These are phyloP conservation scores for Polydrusus tereticollis DNA, from an alignment of 2,888 invertebrate species.

Conservation along the genomic window DNA sequence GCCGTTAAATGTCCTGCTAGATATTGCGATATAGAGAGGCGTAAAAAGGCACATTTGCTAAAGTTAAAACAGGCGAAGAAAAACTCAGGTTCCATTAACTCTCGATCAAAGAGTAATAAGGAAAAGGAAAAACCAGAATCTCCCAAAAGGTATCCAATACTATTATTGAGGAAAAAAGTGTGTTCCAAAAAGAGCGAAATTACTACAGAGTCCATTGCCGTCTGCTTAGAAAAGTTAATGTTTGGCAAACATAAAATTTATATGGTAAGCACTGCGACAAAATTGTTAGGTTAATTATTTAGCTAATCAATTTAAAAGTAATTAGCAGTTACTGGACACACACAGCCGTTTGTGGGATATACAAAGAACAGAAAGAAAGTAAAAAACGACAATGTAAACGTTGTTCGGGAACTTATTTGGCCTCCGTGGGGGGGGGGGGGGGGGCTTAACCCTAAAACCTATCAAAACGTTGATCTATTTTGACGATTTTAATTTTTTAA, in stretches of 20 bases:
- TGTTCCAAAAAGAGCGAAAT: not conserved
- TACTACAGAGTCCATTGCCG: not conserved
- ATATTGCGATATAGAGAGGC: constrained; percentile 26
- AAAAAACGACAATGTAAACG: no score
- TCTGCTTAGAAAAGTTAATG: not conserved
- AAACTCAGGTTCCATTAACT: not conserved
- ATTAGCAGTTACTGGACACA: no score
- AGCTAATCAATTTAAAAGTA: no score
- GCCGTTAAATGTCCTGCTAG: constrained; percentile 12
- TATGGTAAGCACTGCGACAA: not conserved
- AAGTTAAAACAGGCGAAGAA: not conserved
- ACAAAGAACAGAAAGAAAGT: no score
- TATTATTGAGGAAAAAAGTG: constrained; percentile 24
- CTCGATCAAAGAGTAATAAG: not conserved
- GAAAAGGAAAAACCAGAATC: not conserved
- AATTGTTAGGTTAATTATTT: not conserved
- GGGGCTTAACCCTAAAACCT: no score
- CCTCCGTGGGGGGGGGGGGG: no score
- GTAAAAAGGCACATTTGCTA: not conserved
- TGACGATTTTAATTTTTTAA: no score
- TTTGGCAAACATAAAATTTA: constrained; percentile 12
- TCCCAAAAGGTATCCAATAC: constrained; percentile 16
- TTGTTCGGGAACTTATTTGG: no score
- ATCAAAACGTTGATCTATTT: no score
- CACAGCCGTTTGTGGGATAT: no score